phyloP scores from a whole-genome alignment of 2,797 vertebrate species.

The Enoplosus armatus region DNA sequence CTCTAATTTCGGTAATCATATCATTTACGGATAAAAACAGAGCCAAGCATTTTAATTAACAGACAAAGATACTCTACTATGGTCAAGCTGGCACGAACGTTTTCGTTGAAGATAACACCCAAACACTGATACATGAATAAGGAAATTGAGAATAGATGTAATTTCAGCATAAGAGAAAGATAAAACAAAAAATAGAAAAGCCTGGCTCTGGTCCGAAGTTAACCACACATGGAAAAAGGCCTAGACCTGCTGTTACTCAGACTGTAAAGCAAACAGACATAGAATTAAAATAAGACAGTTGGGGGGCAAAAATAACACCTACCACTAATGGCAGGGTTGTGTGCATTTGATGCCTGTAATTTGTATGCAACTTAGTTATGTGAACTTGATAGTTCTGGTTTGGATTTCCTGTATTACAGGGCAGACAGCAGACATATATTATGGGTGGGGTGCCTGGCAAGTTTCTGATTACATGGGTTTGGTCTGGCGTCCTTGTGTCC shows the following conservation, averaged over 20 bases:
- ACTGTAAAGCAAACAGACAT: slow-evolving; percentile 75
- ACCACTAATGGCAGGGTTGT: slow-evolving; percentile 81
- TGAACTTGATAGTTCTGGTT: slow-evolving; percentile 79
- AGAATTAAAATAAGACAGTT: slow-evolving; percentile 80
- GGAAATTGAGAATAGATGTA: slow-evolving; percentile 8
- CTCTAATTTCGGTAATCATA: slow-evolving; percentile 66
- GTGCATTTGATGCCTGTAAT: slow-evolving; percentile 78
- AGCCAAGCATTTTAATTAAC: slow-evolving; percentile 65
- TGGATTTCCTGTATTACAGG: slow-evolving; percentile 83
- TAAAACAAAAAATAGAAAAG: slow-evolving; percentile 26
- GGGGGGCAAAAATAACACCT: slow-evolving; percentile 80
- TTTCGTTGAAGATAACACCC: slow-evolving; percentile 20
- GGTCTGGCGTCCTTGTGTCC: slow-evolving; percentile 48
- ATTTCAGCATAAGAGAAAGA: slow-evolving; percentile 20
- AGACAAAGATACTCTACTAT: slow-evolving; percentile 49
- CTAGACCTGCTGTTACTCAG: slow-evolving; percentile 73
- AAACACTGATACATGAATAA: slow-evolving; percentile 21
- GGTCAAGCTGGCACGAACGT: slow-evolving; percentile 28
- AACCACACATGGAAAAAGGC: slow-evolving; percentile 52
- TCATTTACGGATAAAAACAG: slow-evolving; percentile 56
- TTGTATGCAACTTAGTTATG: slow-evolving; percentile 74
- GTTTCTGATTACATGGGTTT: slow-evolving; percentile 72
- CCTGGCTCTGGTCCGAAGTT: slow-evolving; percentile 35
- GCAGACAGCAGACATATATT: slow-evolving; percentile 79
- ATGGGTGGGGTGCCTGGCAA: slow-evolving; percentile 67